These are phyloP conservation scores for Elaphurus davidianus DNA, from an alignment of 2,113 vertebrate genomes.

Conservation along the genomic window DNA sequence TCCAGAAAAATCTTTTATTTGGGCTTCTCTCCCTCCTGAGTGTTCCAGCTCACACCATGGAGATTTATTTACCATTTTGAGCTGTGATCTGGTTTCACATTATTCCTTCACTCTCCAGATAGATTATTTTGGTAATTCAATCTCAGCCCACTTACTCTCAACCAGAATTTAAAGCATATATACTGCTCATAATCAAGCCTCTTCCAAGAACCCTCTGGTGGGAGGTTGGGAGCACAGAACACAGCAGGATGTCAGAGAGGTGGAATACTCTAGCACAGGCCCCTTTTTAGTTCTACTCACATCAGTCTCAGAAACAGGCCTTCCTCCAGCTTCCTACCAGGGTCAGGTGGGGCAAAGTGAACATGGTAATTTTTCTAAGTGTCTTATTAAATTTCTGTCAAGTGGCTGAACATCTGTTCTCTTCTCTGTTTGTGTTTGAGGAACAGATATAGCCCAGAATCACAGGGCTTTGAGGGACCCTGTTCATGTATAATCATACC, in stretches of 20 bases:
- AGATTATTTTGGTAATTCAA: not conserved
- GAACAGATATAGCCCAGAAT: constrained; percentile 55
- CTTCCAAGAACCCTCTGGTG: not conserved
- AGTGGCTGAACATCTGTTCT: constrained; percentile 72
- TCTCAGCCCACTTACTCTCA: not conserved
- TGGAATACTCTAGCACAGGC: not conserved
- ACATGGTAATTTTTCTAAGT: constrained; percentile 59
- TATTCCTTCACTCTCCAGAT: not conserved
- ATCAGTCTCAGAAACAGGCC: not conserved
- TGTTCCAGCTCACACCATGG: not conserved
- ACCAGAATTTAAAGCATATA: not conserved
- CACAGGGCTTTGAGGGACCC: constrained; percentile 61
- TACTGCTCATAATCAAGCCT: not conserved
- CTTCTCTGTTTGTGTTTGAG: constrained; percentile 36
- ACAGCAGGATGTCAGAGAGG: not conserved
- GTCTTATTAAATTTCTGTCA: constrained; percentile 43
- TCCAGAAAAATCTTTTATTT: not conserved
- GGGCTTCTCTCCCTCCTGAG: not conserved
- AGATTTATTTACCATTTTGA: not conserved
- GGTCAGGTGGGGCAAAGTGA: constrained; percentile 7
- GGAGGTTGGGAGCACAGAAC: not conserved
- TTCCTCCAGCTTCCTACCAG: constrained; percentile 19
- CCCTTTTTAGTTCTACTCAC: not conserved
- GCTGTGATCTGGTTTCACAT: not conserved
- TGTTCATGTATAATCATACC: constrained; percentile 65